phyloP scores from a whole-genome alignment of 2,797 vertebrate genomes.

The Macropus fuliginosus region DNA sequence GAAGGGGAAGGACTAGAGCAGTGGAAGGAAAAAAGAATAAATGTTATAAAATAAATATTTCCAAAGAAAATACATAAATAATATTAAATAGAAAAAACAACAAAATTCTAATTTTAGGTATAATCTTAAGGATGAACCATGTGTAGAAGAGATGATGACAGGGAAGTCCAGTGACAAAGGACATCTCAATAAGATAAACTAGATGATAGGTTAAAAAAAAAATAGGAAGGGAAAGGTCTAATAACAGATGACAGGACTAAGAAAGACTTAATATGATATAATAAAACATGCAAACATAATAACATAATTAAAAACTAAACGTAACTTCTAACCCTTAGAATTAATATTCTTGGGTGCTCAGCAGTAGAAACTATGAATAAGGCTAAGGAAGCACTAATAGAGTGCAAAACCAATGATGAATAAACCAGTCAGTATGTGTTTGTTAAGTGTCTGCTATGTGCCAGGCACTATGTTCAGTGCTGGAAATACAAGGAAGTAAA shows the following conservation, averaged over 20 bases:
- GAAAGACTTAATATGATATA: not conserved
- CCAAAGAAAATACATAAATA: no score
- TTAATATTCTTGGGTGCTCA: no score
- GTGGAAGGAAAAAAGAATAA: not conserved
- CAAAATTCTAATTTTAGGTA: no score
- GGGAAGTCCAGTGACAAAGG: not conserved
- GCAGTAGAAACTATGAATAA: no score
- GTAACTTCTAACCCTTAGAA: no score
- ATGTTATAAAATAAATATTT: no score
- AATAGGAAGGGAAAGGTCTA: not conserved
- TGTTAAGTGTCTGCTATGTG: not conserved
- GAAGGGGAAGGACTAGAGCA: not conserved
- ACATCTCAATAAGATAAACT: not conserved
- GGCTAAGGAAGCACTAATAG: no score
- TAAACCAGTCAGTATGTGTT: not conserved
- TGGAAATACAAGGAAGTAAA: not conserved
- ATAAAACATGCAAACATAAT: not conserved
- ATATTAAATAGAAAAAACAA: no score
- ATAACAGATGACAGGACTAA: no score
- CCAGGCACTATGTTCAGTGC: not conserved
- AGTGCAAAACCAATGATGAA: not conserved
- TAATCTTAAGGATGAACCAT: not conserved
- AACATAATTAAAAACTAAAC: not conserved
- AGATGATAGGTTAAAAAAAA: not conserved
- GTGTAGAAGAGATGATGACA: not conserved